Percentiles rank a stretch among this genome's conserved stretches.
Conservation (phyloP, 2,797 vertebrate species). For the Epinephelus coioides region DNA sequence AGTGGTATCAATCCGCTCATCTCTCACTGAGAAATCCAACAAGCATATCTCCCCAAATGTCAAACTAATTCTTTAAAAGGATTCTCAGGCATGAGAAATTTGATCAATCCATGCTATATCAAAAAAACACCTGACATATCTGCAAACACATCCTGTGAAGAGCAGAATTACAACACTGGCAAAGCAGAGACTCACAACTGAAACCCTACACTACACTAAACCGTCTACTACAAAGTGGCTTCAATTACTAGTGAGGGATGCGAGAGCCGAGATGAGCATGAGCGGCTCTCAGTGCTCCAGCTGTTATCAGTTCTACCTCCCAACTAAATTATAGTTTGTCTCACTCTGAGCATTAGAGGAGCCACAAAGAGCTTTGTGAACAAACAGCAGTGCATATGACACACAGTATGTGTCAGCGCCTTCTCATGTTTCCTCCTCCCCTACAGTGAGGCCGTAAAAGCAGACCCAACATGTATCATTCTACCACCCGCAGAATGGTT, state of each 20-base stretch:
- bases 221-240: conserved; percentile 50
- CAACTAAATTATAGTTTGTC: conserved; percentile 62
- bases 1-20: neutral
- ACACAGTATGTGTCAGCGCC: conserved; percentile 60
- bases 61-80: conserved; percentile 5
- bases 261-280: conserved; percentile 11
- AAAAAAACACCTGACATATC: conserved; percentile 3
- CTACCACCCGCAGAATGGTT: conserved; percentile 20
- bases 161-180: conserved; percentile 12
- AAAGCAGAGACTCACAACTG: conserved; percentile 2
- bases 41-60: neutral
- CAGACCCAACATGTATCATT: conserved; percentile 43
- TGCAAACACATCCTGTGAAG: neutral
- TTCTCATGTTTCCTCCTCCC: conserved; percentile 63
- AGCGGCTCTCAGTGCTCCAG: conserved; percentile 34
- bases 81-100: neutral
- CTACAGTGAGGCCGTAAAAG: conserved; percentile 39
- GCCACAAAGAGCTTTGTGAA: conserved; percentile 62
- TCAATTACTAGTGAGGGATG: conserved; percentile 49
- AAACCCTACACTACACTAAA: conserved; percentile 35
- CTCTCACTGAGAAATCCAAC: neutral
- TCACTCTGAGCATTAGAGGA: conserved; percentile 30
- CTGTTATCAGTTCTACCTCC: conserved; percentile 50
- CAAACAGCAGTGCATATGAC: conserved; percentile 57
- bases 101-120: neutral